Evolutionary conservation across 2,113 vertebrate genomes (phyloP).

Genomic region (human): GRCh38 chr20:37807501-37808000

Average conservation of each 20-base stretch:
- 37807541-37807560: not conserved
- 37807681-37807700: slow-evolving; percentile 70
- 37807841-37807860: slow-evolving; percentile 8
- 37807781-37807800: slow-evolving; percentile 65
- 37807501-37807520: not conserved
- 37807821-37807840: slow-evolving; percentile 65
- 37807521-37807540: not conserved
- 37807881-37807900: slow-evolving; percentile 34
- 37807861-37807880: slow-evolving; percentile 55
- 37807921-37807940: slow-evolving; percentile 78
- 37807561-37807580: not conserved
- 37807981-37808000: slow-evolving; percentile 81
- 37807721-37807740: slow-evolving; percentile 66
- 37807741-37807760: slow-evolving; percentile 46
- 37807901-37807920: slow-evolving; percentile 68
- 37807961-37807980: slow-evolving; percentile 77
- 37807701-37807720: slow-evolving; percentile 74
- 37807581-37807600: slow-evolving; percentile 5
- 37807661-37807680: slow-evolving; percentile 59
- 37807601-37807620: not conserved
- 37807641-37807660: slow-evolving; percentile 60
- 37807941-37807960: slow-evolving; percentile 72
- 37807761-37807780: slow-evolving; percentile 57
- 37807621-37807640: slow-evolving; percentile 23
- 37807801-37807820: slow-evolving; percentile 26